Percentiles rank a stretch among this genome's conserved stretches.
Evolutionary conservation across 1,140 invertebrate genomes (phyloP).

Genomic region (Lineus longissimus): DNA sequence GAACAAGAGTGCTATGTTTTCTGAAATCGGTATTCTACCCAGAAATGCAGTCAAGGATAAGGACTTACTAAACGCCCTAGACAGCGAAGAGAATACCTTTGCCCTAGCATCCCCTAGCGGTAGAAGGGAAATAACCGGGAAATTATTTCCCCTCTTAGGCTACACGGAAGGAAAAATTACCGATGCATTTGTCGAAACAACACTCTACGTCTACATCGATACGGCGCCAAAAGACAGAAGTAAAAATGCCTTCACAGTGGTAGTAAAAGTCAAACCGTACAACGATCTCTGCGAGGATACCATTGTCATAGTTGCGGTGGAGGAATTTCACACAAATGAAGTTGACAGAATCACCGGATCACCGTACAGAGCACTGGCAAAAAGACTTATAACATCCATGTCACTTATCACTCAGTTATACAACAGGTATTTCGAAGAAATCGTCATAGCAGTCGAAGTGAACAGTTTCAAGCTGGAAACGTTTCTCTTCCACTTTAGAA

Average conservation of each 20-base stretch:
- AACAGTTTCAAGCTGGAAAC: constrained; percentile 5
- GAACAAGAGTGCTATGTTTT: constrained; percentile 8
- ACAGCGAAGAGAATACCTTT: constrained; percentile 8
- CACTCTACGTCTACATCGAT: constrained; percentile 3
- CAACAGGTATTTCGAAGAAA: constrained; percentile 7
- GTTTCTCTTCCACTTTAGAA: constrained; percentile 5
- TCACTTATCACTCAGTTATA: neutral
- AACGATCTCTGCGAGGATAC: neutral
- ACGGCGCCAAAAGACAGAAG: neutral
- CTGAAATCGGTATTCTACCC: constrained; percentile 1
- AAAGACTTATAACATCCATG: neutral
- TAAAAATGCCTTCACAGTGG: constrained; percentile 4
- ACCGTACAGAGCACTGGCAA: neutral
- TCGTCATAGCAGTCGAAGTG: neutral
- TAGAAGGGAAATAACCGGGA: neutral
- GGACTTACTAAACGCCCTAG: neutral
- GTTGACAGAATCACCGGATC: constrained; percentile 4
- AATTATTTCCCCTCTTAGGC: neutral
- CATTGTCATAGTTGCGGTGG: neutral
- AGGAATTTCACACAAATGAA: constrained; percentile 6
- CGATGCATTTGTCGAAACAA: neutral
- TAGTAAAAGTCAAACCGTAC: constrained; percentile 2
- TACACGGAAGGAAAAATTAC: constrained; percentile 7
- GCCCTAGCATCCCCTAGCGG: neutral
- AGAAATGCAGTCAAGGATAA: constrained; percentile 4